A percentile compares a stretch with the other conserved stretches of the same genome.
Evolutionary conservation across 1,140 invertebrate genomes (phyloP).

Genomic region (Megalonaias nervosa): DNA sequence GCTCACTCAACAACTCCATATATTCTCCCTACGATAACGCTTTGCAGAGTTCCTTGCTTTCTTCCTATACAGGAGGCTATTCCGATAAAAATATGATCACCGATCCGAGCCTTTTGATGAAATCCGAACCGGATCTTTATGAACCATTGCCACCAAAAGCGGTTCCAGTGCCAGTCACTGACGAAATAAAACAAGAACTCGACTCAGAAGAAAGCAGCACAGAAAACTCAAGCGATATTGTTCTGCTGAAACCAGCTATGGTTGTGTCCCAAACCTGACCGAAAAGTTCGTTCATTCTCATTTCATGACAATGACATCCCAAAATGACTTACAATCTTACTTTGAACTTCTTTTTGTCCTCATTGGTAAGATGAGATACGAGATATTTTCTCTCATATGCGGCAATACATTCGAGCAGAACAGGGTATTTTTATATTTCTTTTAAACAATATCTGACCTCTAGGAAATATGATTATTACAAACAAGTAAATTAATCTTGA

Average conservation of each 20-base stretch:
- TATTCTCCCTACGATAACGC: neutral
- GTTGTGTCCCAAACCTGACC: conserved; percentile 14
- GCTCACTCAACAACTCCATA: neutral
- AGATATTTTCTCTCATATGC: too few species aligned
- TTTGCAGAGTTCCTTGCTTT: neutral
- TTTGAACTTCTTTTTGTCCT: too few species aligned
- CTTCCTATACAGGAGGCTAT: conserved; percentile 9
- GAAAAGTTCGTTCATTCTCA: too few species aligned
- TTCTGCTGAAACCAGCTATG: conserved; percentile 26
- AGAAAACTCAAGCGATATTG: conserved; percentile 21
- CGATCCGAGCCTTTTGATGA: conserved; percentile 24
- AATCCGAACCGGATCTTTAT: conserved; percentile 28
- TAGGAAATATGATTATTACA: too few species aligned
- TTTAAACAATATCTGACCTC: too few species aligned
- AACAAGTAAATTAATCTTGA: too few species aligned
- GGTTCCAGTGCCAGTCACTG: conserved; percentile 17
- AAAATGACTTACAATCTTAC: too few species aligned
- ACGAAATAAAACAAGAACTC: neutral
- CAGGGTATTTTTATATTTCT: too few species aligned
- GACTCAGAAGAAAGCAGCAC: neutral
- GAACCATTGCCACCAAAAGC: conserved; percentile 28
- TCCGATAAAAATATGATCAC: conserved; percentile 17
- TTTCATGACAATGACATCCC: too few species aligned
- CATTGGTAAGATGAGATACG: too few species aligned
- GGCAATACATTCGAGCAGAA: too few species aligned